Percentiles rank a stretch among this genome's conserved stretches.
Conservation (phyloP, 1,140 invertebrate species). For the Plutomurus gul region DNA sequence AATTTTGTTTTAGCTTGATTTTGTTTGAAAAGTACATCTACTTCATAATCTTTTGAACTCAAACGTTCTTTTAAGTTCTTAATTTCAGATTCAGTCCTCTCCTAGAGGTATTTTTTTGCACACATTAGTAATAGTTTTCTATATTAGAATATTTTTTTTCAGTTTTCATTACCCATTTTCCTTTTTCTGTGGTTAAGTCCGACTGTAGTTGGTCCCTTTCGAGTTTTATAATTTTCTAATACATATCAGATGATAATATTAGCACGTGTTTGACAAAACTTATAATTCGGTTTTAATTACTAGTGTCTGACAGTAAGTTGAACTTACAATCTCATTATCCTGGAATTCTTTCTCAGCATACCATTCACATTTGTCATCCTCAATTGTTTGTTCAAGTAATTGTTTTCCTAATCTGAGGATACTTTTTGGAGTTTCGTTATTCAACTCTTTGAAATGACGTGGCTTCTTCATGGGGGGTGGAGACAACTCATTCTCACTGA, state of each 20-base stretch:
- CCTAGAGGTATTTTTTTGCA: neutral
- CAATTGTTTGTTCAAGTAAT: neutral
- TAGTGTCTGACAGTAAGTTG: neutral
- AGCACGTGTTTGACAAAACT: too few relatives aligned
- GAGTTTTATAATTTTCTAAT: neutral
- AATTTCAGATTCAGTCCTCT: neutral
- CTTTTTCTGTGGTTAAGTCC: neutral
- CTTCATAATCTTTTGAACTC: neutral
- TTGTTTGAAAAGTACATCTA: neutral
- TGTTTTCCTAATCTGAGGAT: neutral
- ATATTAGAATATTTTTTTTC: neutral
- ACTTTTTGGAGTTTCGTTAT: neutral
- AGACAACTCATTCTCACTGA: neutral
- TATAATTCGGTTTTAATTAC: neutral
- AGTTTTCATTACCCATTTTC: neutral
- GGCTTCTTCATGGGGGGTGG: neutral
- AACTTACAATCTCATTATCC: neutral
- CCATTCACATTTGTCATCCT: slow-evolving; percentile 22
- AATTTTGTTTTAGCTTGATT: neutral
- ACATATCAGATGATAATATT: neutral
- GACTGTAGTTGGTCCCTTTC: neutral
- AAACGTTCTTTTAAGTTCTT: neutral
- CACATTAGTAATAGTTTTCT: neutral
- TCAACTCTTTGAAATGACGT: neutral
- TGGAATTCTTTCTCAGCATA: neutral